Conservation (phyloP, 2,797 vertebrate species). For the Fringilla coelebs region DNA sequence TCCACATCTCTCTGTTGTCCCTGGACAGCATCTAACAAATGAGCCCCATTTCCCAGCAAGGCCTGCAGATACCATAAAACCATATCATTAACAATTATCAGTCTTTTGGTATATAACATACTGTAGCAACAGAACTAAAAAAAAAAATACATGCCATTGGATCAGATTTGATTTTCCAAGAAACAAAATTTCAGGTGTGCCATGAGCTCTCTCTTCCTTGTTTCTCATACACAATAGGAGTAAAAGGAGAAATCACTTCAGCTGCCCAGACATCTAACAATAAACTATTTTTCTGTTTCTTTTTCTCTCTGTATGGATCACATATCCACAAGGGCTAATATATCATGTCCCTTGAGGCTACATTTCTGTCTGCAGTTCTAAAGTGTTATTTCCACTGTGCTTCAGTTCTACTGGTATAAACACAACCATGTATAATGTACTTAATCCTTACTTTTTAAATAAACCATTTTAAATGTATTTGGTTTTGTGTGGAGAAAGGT, state of each 20-base stretch:
- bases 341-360: constrained; percentile 61
- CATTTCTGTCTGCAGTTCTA: constrained; percentile 50
- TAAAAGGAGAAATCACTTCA: constrained; percentile 11
- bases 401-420: constrained; percentile 65
- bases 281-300: constrained; percentile 43
- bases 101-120: not conserved
- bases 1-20: not conserved
- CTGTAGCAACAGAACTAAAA: not conserved
- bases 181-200: not conserved
- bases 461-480: constrained; percentile 76
- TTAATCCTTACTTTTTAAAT: constrained; percentile 76
- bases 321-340: constrained; percentile 71
- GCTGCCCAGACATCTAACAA: constrained; percentile 6
- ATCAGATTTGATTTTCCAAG: not conserved
- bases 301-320: constrained; percentile 59
- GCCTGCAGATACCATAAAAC: not conserved
- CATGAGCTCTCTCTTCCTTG: not conserved
- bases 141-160: not conserved
- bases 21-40: not conserved
- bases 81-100: not conserved
- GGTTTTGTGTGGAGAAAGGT: constrained; percentile 21
- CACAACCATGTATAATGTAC: constrained; percentile 69
- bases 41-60: not conserved
- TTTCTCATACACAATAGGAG: not conserved
- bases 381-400: constrained; percentile 66